These are phyloP conservation scores for Zygogramma bicolorata DNA, from an alignment of 2,888 invertebrate genomes.

Conservation along the genomic window DNA sequence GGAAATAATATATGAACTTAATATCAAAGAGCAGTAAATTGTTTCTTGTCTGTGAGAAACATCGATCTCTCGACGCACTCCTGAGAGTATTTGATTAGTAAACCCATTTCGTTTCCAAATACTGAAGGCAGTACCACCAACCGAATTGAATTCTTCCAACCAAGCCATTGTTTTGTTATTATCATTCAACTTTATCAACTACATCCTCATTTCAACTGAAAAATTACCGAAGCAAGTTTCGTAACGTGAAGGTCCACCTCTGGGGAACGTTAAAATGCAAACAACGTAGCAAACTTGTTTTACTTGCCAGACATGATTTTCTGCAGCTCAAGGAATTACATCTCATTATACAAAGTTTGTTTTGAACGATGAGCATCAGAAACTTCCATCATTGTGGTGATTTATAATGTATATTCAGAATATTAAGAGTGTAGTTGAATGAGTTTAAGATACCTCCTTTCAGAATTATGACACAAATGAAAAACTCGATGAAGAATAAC, in stretches of 20 bases:
- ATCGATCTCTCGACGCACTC: too few relatives aligned
- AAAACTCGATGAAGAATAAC: too few relatives aligned
- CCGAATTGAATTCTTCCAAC: too few relatives aligned
- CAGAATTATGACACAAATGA: too few relatives aligned
- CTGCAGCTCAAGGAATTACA: neutral
- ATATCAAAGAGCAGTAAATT: too few relatives aligned
- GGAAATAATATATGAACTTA: too few relatives aligned
- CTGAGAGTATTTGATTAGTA: too few relatives aligned
- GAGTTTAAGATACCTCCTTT: neutral
- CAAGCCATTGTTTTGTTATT: too few relatives aligned
- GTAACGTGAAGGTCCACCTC: neutral
- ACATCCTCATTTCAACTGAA: neutral
- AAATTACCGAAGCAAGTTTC: neutral
- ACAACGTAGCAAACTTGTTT: neutral
- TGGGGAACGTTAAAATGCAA: constrained; percentile 10
- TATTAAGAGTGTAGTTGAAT: neutral
- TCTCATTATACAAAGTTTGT: neutral
- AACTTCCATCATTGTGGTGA: neutral
- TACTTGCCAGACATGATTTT: neutral
- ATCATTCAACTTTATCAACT: too few relatives aligned
- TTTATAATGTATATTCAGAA: neutral
- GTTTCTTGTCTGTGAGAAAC: too few relatives aligned
- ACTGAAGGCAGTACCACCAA: too few relatives aligned
- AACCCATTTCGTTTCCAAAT: too few relatives aligned
- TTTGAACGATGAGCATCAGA: neutral